Evolutionary conservation across 2,888 invertebrate species (phyloP), one percentile per base, ranked within the genome.

Genomic region (Scelioninae gen. 2): DNA sequence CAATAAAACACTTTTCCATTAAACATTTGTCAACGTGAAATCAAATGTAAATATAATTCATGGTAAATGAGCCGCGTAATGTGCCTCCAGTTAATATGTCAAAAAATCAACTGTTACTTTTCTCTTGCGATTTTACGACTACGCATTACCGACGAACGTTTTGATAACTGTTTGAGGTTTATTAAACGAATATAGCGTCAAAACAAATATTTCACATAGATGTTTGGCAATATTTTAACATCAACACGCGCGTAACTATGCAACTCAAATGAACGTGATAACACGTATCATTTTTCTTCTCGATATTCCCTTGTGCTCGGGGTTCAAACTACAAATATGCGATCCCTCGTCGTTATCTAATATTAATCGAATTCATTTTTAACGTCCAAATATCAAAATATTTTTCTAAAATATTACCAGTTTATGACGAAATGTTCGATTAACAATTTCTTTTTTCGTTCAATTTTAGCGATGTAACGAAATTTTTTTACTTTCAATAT

Each of bases 141-240:
- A 13, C 39, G 13, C 25, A 50, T 39, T 48, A 50, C 39, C 3
- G 18, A 31, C 13, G 13, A 4, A 15, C 35, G 52, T 63, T 63
- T 52, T 63, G 61, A 52, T 50, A 63, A 63, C 50, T 63, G 19
- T 52, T 43, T 63, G 50, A 50, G 50, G 50, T 63, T 63, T 50
- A 63, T 63, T 63, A 63, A 63, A 63, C 61, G 50, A 43, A 63
- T 33, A 35, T 33, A 43, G n/a, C 25, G 15, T 22, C 43, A 33
- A 52, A 52, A 63, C 16, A 55, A 65, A 55, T 48, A 39, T 46
- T 28, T 1, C 16, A n/a, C 55, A 7, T 16, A 43, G 43, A 57
- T 57, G 43, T 37, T 37, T 10, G 43, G 15, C 31, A 18, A 65
- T 65, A 65, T 65, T 65, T 55, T 65, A 65, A 55, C 46, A 65